Conservation (phyloP, 2,797 vertebrate species). For the Graptemys geographica region DNA sequence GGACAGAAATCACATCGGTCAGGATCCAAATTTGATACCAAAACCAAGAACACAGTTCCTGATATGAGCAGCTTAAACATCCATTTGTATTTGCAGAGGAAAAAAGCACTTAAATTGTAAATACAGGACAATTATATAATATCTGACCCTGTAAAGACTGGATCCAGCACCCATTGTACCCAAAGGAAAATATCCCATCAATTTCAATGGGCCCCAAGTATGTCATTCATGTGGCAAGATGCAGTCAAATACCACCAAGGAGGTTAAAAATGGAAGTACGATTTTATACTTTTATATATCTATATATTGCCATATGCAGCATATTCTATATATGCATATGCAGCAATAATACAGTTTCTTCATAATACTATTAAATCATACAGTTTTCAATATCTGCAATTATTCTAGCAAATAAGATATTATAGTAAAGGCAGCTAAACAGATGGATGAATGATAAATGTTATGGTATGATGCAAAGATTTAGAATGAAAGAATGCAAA, state of each 20-base stretch:
- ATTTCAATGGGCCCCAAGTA: neutral
- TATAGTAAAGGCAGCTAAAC: constrained; percentile 24
- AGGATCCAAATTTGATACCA: neutral
- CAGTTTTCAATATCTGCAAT: neutral
- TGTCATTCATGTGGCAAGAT: neutral
- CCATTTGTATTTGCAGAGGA: neutral
- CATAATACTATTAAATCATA: neutral
- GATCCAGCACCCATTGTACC: neutral
- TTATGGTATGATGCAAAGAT: neutral
- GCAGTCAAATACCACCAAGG: neutral
- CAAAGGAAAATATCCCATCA: neutral
- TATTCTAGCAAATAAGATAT: neutral
- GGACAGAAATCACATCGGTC: neutral
- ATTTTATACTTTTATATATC: neutral
- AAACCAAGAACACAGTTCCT: neutral
- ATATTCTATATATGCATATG: neutral
- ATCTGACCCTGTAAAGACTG: neutral
- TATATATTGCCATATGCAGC: neutral
- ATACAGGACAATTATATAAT: neutral
- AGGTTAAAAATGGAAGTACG: neutral
- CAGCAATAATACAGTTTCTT: constrained; percentile 19
- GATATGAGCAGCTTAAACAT: neutral
- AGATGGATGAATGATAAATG: neutral
- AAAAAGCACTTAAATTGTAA: neutral
- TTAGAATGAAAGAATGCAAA: neutral